Conservation (phyloP, 2,888 invertebrate species). For the Sclerodermus sp. region DNA sequence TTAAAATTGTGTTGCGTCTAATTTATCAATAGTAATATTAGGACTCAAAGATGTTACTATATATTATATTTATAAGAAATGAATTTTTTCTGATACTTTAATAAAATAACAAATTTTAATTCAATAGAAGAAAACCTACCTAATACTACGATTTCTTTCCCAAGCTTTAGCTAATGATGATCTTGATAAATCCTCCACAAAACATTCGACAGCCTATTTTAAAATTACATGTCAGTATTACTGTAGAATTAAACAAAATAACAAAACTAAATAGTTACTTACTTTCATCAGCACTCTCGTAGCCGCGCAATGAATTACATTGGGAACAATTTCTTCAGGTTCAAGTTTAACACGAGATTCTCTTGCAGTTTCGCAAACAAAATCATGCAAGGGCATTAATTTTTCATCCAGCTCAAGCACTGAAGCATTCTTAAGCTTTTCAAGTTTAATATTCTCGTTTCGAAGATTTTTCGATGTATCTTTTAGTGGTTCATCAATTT, state of each 20-base stretch:
- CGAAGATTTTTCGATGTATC: neutral
- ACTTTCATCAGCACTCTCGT: conserved; percentile 47
- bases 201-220: conserved; percentile 39
- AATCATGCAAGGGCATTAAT: conserved; percentile 48
- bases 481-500: neutral
- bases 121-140: too few relatives aligned
- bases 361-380: conserved; percentile 56
- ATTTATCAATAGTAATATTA: conserved; percentile 1
- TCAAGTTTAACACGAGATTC: conserved; percentile 57
- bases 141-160: conserved; percentile 37
- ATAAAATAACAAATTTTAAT: too few relatives aligned
- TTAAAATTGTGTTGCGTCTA: conserved; percentile 8
- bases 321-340: conserved; percentile 58
- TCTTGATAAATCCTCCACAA: conserved; percentile 45
- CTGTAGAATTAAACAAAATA: neutral
- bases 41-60: too few relatives aligned
- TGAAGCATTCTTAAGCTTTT: neutral
- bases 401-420: conserved; percentile 36
- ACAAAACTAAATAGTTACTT: conserved; percentile 2
- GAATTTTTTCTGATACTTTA: conserved; percentile 3
- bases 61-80: conserved; percentile 1
- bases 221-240: neutral
- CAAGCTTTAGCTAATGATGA: conserved; percentile 44
- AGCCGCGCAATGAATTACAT: conserved; percentile 57
- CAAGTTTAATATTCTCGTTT: neutral